Conservation (phyloP, 2,113 vertebrate species). For the Tauraco erythrolophus region DNA sequence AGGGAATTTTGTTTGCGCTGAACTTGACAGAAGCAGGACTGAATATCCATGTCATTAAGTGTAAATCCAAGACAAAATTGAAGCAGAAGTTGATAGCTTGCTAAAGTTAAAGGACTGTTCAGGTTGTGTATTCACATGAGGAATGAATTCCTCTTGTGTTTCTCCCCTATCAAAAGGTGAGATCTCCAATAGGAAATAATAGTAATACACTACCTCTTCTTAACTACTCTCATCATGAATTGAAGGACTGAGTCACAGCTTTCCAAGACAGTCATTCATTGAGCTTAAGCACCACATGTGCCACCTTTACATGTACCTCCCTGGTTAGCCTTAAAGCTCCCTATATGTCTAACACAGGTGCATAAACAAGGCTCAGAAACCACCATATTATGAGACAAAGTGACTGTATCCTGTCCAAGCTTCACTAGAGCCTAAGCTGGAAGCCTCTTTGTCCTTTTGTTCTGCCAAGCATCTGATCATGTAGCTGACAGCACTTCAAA, state of each 20-base stretch:
- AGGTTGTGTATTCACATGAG: not conserved
- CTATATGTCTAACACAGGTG: not conserved
- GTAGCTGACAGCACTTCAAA: not conserved
- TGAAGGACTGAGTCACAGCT: not conserved
- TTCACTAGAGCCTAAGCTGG: not conserved
- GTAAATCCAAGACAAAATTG: not conserved
- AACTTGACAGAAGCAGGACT: not conserved
- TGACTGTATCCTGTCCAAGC: not conserved
- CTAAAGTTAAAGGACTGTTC: not conserved
- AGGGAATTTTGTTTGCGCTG: not conserved
- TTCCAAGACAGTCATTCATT: not conserved
- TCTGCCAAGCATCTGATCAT: not conserved
- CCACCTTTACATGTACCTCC: not conserved
- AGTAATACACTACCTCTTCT: not conserved
- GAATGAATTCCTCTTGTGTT: not conserved
- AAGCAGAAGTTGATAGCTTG: not conserved
- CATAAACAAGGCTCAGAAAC: not conserved
- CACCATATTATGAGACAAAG: not conserved
- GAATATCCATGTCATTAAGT: not conserved
- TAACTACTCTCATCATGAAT: not conserved
- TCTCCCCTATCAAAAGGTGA: not conserved
- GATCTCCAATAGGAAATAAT: not conserved
- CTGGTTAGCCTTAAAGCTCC: not conserved
- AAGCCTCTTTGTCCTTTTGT: not conserved
- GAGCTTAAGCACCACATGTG: not conserved